phyloP scores from a whole-genome alignment of 2,888 invertebrate species.

The Camptogramma bilineatum region DNA sequence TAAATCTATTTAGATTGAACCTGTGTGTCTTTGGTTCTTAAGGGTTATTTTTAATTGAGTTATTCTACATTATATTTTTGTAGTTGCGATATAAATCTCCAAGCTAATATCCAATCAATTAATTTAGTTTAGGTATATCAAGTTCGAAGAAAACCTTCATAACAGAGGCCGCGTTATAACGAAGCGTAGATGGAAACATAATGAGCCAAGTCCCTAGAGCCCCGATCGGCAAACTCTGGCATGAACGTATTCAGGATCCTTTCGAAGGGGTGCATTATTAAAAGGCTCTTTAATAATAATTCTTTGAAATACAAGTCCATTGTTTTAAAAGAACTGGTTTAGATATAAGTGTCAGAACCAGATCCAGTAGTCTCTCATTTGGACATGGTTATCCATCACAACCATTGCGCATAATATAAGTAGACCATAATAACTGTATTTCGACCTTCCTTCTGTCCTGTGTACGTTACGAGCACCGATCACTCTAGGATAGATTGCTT shows the following conservation, averaged over 20 bases:
- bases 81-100: too few species aligned
- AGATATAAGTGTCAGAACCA: too few species aligned
- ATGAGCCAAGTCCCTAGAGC: conserved; percentile 36
- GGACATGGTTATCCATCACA: background rate
- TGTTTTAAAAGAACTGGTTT: too few species aligned
- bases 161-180: conserved; percentile 20
- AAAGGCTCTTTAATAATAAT: background rate
- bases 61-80: too few species aligned
- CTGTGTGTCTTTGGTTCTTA: background rate
- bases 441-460: conserved; percentile 10
- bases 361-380: too few species aligned
- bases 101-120: background rate
- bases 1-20: background rate
- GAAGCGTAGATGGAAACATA: conserved; percentile 37
- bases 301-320: too few species aligned
- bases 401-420: background rate
- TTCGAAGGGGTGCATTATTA: background rate
- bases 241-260: conserved; percentile 12
- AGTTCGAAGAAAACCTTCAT: conserved; percentile 15
- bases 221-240: conserved; percentile 19
- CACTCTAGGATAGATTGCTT: conserved; percentile 35
- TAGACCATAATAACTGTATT: background rate
- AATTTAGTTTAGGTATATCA: background rate
- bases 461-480: conserved; percentile 18
- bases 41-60: background rate